Conservation (phyloP, 2,888 invertebrate species). For the Crioceris asparagi region DNA sequence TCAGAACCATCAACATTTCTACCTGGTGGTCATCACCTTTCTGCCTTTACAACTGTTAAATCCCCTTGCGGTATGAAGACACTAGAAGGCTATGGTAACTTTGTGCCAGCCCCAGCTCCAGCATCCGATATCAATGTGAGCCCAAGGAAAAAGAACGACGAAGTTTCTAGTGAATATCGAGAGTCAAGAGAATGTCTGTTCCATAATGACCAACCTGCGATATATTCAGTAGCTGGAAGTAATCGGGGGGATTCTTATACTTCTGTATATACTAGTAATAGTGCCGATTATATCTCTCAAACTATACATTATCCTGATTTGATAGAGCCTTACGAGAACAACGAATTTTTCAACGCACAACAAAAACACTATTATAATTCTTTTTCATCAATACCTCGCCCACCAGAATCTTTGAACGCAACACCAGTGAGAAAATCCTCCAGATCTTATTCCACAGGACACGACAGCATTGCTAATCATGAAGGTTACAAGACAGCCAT, state of each 20-base stretch:
- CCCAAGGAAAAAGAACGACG: slow-evolving; percentile 40
- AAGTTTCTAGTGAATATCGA: too few species aligned
- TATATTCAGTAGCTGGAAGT: slow-evolving; percentile 64
- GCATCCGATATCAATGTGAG: slow-evolving; percentile 42
- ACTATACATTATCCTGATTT: slow-evolving; percentile 57
- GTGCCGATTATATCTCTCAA: slow-evolving; percentile 49
- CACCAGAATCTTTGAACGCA: too few species aligned
- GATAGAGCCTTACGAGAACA: slow-evolving; percentile 48
- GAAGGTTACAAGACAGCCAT: slow-evolving; percentile 54
- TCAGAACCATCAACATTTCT: slow-evolving; percentile 32
- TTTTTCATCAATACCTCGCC: slow-evolving; percentile 45
- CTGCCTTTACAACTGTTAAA: slow-evolving; percentile 45
- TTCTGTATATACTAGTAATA: slow-evolving; percentile 62
- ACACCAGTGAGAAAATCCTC: slow-evolving; percentile 45
- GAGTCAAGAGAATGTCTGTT: slow-evolving; percentile 31
- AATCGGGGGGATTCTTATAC: slow-evolving; percentile 60
- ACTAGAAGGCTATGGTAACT: slow-evolving; percentile 39
- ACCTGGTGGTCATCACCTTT: slow-evolving; percentile 42
- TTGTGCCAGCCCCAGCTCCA: slow-evolving; percentile 44
- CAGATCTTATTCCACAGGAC: slow-evolving; percentile 31
- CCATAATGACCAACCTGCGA: slow-evolving; percentile 50
- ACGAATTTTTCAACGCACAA: slow-evolving; percentile 37
- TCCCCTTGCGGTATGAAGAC: slow-evolving; percentile 42
- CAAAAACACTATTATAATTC: slow-evolving; percentile 44
- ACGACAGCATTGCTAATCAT: slow-evolving; percentile 49